Evolutionary conservation across 2,113 vertebrate genomes (phyloP).

Genomic region (Argyrosomus japonicus): DNA sequence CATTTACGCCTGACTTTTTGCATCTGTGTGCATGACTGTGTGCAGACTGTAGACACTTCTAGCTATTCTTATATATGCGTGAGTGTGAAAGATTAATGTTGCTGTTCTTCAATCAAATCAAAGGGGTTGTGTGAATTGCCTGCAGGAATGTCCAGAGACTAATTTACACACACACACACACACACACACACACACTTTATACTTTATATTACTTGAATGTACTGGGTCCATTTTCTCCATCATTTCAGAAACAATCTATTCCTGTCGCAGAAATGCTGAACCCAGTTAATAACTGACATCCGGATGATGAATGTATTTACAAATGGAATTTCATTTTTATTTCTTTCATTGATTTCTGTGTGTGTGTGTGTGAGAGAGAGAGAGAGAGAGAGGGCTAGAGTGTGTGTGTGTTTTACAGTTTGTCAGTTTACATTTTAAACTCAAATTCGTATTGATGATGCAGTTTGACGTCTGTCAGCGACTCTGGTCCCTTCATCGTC

Average conservation of each 20-base stretch:
- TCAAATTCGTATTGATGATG: background rate
- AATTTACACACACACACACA: slow-evolving; percentile 8
- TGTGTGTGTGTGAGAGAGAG: too few relatives aligned
- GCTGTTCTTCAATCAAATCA: slow-evolving; percentile 19
- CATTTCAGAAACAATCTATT: slow-evolving; percentile 23
- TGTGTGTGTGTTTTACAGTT: background rate
- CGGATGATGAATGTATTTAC: slow-evolving; percentile 28
- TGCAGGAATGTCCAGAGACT: background rate
- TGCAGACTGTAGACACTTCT: too few relatives aligned
- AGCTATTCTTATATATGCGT: background rate
- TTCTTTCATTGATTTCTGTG: background rate
- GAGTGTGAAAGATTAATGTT: slow-evolving; percentile 28
- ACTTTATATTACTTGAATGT: background rate
- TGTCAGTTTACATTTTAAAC: background rate
- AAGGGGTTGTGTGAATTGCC: slow-evolving; percentile 17
- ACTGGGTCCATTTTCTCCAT: slow-evolving; percentile 1
- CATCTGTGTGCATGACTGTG: background rate
- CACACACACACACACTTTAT: slow-evolving; percentile 9
- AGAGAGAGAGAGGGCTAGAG: too few relatives aligned
- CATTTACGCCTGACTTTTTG: slow-evolving; percentile 1
- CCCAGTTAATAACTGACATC: slow-evolving; percentile 26
- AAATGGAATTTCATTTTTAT: slow-evolving; percentile 31
- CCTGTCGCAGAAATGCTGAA: slow-evolving; percentile 25
- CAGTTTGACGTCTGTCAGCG: slow-evolving; percentile 20
- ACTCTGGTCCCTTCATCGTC: background rate